Evolutionary conservation across 2,797 vertebrate species (phyloP).

Genomic region (Anas georgica): DNA sequence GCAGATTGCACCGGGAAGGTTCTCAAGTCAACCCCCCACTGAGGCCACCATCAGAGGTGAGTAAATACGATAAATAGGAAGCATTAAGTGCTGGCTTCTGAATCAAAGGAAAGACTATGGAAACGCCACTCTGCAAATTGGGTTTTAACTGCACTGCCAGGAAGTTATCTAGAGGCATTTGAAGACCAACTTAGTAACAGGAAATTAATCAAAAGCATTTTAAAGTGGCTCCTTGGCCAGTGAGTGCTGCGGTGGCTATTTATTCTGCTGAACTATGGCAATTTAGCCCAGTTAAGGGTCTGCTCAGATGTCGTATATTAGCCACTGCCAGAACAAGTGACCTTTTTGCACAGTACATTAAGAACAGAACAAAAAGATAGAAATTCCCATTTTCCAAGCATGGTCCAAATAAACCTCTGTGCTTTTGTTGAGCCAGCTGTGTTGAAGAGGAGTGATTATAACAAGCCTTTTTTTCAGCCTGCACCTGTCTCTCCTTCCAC

Average conservation of each 20-base stretch:
- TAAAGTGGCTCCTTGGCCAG: neutral
- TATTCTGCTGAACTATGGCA: neutral
- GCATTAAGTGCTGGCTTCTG: neutral
- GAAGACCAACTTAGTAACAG: neutral
- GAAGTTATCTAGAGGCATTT: slow-evolving; percentile 29
- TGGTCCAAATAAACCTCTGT: slow-evolving; percentile 42
- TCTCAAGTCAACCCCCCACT: rapidly evolving
- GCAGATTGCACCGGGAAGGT: rapidly evolving
- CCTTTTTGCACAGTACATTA: slow-evolving; percentile 3
- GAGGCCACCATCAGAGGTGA: rapidly evolving
- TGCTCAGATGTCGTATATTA: slow-evolving; percentile 39
- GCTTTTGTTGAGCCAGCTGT: slow-evolving; percentile 59
- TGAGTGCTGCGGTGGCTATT: slow-evolving; percentile 19
- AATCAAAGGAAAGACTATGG: neutral
- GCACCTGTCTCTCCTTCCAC: slow-evolving; percentile 23
- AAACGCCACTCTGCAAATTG: neutral
- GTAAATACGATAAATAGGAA: neutral
- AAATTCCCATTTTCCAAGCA: slow-evolving; percentile 33
- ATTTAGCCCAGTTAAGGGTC: slow-evolving; percentile 2
- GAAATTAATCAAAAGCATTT: slow-evolving; percentile 41
- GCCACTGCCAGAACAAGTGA: slow-evolving; percentile 29
- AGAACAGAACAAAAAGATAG: slow-evolving; percentile 8
- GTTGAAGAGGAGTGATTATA: slow-evolving; percentile 44
- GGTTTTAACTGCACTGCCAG: neutral
- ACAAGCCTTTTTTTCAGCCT: neutral